phyloP scores from a whole-genome alignment of 1,140 invertebrate species.

The Vanessa tameamea region DNA sequence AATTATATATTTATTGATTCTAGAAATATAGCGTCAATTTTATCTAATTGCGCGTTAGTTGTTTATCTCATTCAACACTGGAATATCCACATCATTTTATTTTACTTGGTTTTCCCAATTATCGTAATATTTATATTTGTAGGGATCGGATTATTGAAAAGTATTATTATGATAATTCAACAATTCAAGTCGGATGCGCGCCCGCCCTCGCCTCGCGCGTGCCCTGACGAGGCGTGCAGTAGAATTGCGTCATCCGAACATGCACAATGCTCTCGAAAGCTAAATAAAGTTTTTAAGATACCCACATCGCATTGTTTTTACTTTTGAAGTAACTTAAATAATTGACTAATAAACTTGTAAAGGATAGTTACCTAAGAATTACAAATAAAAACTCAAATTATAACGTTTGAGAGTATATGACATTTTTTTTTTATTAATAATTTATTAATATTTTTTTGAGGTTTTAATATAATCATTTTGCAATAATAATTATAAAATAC shows the following conservation, averaged over 20 bases:
- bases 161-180: background rate
- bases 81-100: background rate
- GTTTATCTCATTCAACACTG: background rate
- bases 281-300: background rate
- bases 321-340: background rate
- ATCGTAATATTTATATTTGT: background rate
- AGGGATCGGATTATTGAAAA: background rate
- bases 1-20: constrained; percentile 3
- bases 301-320: background rate
- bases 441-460: no score
- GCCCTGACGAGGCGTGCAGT: constrained; percentile 19
- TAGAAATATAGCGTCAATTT: background rate
- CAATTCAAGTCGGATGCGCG: background rate
- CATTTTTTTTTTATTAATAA: no score
- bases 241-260: constrained; percentile 29
- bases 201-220: background rate
- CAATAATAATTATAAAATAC: no score
- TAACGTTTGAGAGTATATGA: no score
- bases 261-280: constrained; percentile 3
- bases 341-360: background rate
- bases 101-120: background rate
- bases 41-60: background rate
- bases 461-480: no score
- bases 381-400: no score
- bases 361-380: no score